Evolutionary conservation across 2,113 vertebrate species (phyloP), one percentile per base, ranked within the genome.

Genomic region (Silurus glanis): DNA sequence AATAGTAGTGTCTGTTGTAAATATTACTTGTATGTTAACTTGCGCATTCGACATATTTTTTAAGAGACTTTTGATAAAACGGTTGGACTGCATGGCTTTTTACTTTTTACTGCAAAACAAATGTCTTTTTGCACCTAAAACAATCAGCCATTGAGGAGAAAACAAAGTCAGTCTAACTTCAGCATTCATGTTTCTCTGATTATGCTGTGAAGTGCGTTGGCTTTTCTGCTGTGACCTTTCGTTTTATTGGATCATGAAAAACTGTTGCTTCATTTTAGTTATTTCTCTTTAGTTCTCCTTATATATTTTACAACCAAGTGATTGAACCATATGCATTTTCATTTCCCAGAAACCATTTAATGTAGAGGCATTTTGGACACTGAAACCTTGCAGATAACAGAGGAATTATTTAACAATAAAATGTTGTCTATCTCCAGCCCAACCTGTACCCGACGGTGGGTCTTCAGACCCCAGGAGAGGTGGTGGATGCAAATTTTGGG

Each of bases 361-460:
- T 79, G 53, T 58, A 37, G 14, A 17, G 55, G 6, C 55, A 37
- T 28, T 9, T 14, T 79, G 6, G 19, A 37, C 49, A 9, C 53
- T 58, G 53, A 25, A 49, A 53, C 16, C 9, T 25, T 61, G 28
- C 55, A 21, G 56, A 78, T 76, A 51, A 75, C 10, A 51, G 47
- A 25, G 7, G 4, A 19, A 10, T 17, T 71, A 8, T 84, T 66
- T 51, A 37, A 61, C 71, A n/a, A 6, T 53, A 2, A 61, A 59
- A 23, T 62, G 25, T 61, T 59, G 0, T 75, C 55, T 10, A 83
- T 49, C 92, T 95, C 83, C 95, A 99, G 98, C 98, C 98, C 67
- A 99, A 99, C 94, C 93, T 99, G 92, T 99, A 99, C 91, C 98
- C 98, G 66, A 99, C 98, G 14, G 98, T 99, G 94, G 98, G 98